These are phyloP conservation scores for Panopea generosa DNA, from an alignment of 2,888 invertebrate genomes.

Conservation along the genomic window DNA sequence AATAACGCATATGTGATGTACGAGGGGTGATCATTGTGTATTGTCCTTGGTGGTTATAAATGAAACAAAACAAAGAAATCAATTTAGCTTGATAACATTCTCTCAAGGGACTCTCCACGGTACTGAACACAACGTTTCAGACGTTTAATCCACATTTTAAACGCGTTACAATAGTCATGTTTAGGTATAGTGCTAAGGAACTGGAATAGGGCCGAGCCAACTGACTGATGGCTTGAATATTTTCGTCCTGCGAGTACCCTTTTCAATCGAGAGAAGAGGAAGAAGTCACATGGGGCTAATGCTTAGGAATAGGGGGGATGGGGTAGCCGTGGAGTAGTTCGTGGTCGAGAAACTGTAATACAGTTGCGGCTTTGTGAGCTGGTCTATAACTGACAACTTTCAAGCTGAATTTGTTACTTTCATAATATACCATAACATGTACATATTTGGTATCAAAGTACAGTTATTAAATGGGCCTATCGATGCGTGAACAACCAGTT, in stretches of 20 bases:
- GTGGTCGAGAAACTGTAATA: not conserved
- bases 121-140: constrained; percentile 9
- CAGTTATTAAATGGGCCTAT: no score
- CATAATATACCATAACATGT: no score
- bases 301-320: not conserved
- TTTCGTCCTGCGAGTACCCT: not conserved
- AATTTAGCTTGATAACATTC: no score
- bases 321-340: not conserved
- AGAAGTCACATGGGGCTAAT: not conserved
- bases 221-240: not conserved
- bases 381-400: constrained; percentile 10
- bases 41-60: no score
- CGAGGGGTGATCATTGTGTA: no score
- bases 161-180: constrained; percentile 6
- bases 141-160: constrained; percentile 7
- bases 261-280: constrained; percentile 4
- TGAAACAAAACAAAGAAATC: no score
- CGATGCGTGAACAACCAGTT: no score
- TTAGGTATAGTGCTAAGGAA: not conserved
- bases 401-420: not conserved
- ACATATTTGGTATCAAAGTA: no score
- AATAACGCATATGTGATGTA: no score
- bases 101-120: not conserved
- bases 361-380: constrained; percentile 11
- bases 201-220: not conserved